Evolutionary conservation across 1,140 invertebrate genomes (phyloP), one percentile per base, ranked within the genome.

Genomic region (Rhysida immarginata): DNA sequence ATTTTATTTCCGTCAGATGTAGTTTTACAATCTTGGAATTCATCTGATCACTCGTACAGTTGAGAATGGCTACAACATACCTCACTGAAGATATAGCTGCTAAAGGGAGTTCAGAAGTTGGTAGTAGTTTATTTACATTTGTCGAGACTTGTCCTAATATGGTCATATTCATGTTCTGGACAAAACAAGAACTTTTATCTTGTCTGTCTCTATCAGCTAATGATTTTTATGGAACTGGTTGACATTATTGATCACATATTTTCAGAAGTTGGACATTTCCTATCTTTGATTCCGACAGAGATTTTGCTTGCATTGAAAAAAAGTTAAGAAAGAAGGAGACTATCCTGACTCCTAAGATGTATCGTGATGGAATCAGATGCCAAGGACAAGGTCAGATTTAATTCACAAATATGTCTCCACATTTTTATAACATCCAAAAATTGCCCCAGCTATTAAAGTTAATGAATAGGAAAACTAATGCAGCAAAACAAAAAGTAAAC

Each of bases 21-120:
- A 68, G 65, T 69, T 63, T 1, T 71, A 61, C 46, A 71, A 71
- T 55, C 58, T 71, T 42, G 69, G 68, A 23, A 58, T 71, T n/a
- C 60, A 67, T 57, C 64, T 66, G 27, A 46, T 46, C 8, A 54
- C 26, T 18, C 54, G 44, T 24, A 54, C 61, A 54, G 35, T 63
- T 29, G 58, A 58, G 45, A 56, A 43, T 26, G 65, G 64, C 49
- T 69, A 61, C 55, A 67, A 63, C 70, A 46, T 20, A 46, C 44
- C 8, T 46, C 8, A 69, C 44, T 13, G 44, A 46, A 65, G 54
- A 67, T 53, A 68, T 71, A 60, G 51, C 54, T 44, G 46, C 58
- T 46, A 63, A 58, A 24, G 63, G 53, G n/a, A 61, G 65, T 55
- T 64, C 67, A 41, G 65, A 59, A 1, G 63, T 64, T 58, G 60